Conservation (phyloP, 2,113 vertebrate species). For the Aldabrachelys gigantea region DNA sequence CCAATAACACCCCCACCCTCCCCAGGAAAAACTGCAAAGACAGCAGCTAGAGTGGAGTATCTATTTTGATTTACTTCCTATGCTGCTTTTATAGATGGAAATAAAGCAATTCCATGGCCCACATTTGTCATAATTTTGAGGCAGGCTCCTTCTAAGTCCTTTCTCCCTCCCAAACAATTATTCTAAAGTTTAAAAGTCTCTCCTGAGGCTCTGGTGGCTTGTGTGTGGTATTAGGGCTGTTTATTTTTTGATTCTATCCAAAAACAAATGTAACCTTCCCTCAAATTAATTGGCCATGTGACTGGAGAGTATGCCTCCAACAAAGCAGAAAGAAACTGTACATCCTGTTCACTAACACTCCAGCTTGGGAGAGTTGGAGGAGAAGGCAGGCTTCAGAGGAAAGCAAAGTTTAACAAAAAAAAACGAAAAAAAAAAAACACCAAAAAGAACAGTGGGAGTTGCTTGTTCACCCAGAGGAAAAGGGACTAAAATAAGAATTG, state of each 20-base stretch:
- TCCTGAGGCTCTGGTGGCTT: rapidly evolving
- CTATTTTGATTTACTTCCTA: background rate
- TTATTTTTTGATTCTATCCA: background rate
- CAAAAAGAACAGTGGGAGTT: background rate
- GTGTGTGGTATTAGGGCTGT: background rate
- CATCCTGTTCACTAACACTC: background rate
- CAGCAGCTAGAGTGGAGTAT: background rate
- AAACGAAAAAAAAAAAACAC: too few relatives aligned
- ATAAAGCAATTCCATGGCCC: background rate
- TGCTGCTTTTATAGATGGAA: background rate
- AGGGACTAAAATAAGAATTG: background rate
- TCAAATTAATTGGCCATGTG: background rate
- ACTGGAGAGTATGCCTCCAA: background rate
- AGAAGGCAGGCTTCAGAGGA: background rate
- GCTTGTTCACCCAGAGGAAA: background rate
- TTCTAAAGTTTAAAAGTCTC: background rate
- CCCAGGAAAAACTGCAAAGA: background rate
- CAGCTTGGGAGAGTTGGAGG: background rate
- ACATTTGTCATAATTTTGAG: background rate
- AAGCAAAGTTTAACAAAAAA: background rate
- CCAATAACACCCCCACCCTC: background rate
- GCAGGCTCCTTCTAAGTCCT: background rate
- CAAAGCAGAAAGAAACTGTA: background rate
- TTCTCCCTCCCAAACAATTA: background rate
- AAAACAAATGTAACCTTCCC: background rate